These are phyloP conservation scores for Palloptera scutellata DNA, from an alignment of 2,888 invertebrate species.

Conservation along the genomic window DNA sequence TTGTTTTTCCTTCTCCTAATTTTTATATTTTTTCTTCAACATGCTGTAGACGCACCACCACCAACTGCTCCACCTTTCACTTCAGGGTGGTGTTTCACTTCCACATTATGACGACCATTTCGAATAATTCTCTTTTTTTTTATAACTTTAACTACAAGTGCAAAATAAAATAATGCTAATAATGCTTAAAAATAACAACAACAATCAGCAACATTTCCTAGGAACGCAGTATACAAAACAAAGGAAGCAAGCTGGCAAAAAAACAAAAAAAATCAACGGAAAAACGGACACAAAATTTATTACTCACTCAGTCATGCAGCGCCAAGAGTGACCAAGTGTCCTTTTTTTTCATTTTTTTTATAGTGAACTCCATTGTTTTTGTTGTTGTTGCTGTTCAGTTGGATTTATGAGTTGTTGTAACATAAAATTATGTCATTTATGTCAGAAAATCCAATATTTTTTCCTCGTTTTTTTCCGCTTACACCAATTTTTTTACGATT, in stretches of 20 bases:
- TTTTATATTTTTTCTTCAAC: too few species aligned
- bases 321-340: constrained; percentile 18
- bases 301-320: constrained; percentile 23
- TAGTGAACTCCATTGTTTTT: too few species aligned
- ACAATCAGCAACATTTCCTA: neutral
- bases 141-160: neutral
- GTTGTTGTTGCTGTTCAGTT: neutral
- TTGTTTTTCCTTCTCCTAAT: too few species aligned
- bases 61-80: too few species aligned
- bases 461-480: constrained; percentile 8
- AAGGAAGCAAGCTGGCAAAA: neutral
- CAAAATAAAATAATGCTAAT: constrained; percentile 11
- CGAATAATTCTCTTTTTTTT: neutral
- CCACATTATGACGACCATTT: too few species aligned
- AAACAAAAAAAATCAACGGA: neutral
- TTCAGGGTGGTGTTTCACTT: too few species aligned
- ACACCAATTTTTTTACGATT: constrained; percentile 9
- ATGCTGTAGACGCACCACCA: too few species aligned
- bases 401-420: constrained; percentile 29
- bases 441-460: constrained; percentile 26
- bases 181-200: constrained; percentile 13
- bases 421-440: constrained; percentile 34
- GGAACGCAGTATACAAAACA: neutral
- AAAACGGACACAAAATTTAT: constrained; percentile 11
- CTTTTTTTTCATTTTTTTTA: neutral